Percentiles rank a stretch among this genome's conserved stretches.
phyloP scores from a whole-genome alignment of 2,888 invertebrate genomes.

The Tubulanus polymorphus region DNA sequence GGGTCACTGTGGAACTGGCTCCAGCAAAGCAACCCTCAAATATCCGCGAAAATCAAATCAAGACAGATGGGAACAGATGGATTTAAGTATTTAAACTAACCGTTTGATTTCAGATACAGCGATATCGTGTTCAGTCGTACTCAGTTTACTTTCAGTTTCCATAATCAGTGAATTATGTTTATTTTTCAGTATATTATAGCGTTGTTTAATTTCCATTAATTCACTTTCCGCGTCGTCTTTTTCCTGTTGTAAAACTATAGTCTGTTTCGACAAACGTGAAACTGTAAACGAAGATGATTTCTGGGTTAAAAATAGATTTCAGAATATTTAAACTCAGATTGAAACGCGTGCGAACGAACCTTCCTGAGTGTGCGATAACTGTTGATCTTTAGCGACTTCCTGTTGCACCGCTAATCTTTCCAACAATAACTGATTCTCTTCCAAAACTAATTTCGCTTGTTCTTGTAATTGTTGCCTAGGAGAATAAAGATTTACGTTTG shows the following conservation, averaged over 20 bases:
- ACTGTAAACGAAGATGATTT: conserved; percentile 25
- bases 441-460: conserved; percentile 50
- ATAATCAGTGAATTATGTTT: conserved; percentile 34
- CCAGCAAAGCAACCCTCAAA: too few relatives aligned
- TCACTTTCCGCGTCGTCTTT: conserved; percentile 35
- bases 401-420: conserved; percentile 49
- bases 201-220: conserved; percentile 29
- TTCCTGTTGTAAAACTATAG: conserved; percentile 35
- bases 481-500: neutral
- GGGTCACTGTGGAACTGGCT: too few relatives aligned
- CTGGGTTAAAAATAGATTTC: neutral
- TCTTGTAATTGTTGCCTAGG: conserved; percentile 46
- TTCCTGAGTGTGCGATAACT: conserved; percentile 43
- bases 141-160: conserved; percentile 30
- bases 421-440: conserved; percentile 51
- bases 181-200: conserved; percentile 33
- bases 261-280: conserved; percentile 35
- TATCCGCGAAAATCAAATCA: too few relatives aligned
- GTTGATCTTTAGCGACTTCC: conserved; percentile 43
- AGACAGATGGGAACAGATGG: too few relatives aligned
- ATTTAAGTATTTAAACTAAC: conserved; percentile 27
- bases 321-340: neutral
- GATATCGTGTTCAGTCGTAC: conserved; percentile 39
- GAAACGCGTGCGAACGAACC: conserved; percentile 22
- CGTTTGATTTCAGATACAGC: conserved; percentile 38